phyloP scores from a whole-genome alignment of 2,113 vertebrate genomes.

The Isurus oxyrinchus region DNA sequence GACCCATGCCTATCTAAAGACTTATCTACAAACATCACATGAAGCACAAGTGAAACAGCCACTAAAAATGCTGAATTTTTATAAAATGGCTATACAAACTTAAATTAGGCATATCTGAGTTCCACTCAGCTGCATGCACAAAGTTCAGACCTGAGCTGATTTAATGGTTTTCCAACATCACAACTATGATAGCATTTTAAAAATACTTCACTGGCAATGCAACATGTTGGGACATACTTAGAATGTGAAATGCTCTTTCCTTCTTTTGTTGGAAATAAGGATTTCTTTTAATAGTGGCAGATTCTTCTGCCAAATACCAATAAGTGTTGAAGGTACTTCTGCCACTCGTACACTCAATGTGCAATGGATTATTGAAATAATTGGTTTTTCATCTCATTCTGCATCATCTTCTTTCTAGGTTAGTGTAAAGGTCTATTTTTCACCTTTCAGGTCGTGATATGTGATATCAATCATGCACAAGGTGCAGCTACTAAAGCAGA shows the following conservation, averaged over 20 bases:
- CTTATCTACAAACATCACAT: not conserved
- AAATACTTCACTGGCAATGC: not conserved
- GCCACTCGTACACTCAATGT: no score
- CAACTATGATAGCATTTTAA: not conserved
- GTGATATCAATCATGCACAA: constrained; percentile 71
- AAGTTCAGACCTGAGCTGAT: not conserved
- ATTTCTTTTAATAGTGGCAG: not conserved
- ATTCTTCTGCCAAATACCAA: not conserved
- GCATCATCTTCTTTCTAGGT: not conserved
- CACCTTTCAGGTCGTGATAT: constrained; percentile 62
- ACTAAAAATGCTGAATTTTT: not conserved
- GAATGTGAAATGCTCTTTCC: not conserved
- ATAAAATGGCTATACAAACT: not conserved
- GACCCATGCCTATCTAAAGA: not conserved
- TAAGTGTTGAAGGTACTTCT: not conserved
- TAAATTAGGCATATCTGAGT: not conserved
- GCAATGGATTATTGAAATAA: not conserved
- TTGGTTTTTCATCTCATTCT: not conserved
- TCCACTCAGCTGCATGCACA: not conserved
- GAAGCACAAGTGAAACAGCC: not conserved
- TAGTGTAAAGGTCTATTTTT: not conserved
- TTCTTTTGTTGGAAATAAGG: not conserved
- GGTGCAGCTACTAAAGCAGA: constrained; percentile 68
- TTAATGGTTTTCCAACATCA: not conserved
- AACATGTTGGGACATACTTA: not conserved